A percentile compares a stretch with the other conserved stretches of the same genome.
phyloP scores from a whole-genome alignment of 2,113 vertebrate genomes.

The Entosphenus tridentatus region DNA sequence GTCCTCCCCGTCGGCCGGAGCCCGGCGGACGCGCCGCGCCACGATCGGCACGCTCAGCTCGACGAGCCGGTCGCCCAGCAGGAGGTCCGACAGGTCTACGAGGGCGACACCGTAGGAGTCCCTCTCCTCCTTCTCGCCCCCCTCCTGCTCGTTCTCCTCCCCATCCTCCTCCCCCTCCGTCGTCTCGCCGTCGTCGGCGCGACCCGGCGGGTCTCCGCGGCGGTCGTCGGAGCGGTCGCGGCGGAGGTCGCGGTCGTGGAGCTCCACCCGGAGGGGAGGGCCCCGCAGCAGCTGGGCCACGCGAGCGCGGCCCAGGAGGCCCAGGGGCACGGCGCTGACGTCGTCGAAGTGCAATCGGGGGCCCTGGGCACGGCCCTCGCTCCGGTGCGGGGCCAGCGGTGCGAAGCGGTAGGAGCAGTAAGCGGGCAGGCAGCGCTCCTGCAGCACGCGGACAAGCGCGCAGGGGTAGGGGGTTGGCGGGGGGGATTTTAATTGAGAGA shows the following conservation, averaged over 20 bases:
- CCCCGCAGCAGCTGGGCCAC: conserved; percentile 29
- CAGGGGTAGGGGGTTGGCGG: too few relatives aligned
- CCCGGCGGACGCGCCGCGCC: conserved; percentile 14
- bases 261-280: conserved; percentile 36
- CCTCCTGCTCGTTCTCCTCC: conserved; percentile 13
- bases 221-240: conserved; percentile 7
- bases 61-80: conserved; percentile 25
- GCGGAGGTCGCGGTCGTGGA: conserved; percentile 43
- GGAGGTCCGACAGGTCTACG: conserved; percentile 30
- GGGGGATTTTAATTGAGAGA: conserved; percentile 1
- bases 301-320: conserved; percentile 22
- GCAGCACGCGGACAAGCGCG: background rate
- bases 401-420: conserved; percentile 48
- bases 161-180: conserved; percentile 13
- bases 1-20: background rate
- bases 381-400: conserved; percentile 23
- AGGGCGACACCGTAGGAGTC: conserved; percentile 30
- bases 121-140: conserved; percentile 9
- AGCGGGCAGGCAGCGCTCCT: conserved; percentile 31
- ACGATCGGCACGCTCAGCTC: conserved; percentile 24
- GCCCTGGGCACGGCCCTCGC: conserved; percentile 21
- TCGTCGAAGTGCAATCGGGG: conserved; percentile 32
- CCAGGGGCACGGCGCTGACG: conserved; percentile 35
- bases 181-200: conserved; percentile 16
- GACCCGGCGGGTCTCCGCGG: conserved; percentile 19